Conservation (phyloP, 2,888 invertebrate species). For the Drosophila parthenogenetica region DNA sequence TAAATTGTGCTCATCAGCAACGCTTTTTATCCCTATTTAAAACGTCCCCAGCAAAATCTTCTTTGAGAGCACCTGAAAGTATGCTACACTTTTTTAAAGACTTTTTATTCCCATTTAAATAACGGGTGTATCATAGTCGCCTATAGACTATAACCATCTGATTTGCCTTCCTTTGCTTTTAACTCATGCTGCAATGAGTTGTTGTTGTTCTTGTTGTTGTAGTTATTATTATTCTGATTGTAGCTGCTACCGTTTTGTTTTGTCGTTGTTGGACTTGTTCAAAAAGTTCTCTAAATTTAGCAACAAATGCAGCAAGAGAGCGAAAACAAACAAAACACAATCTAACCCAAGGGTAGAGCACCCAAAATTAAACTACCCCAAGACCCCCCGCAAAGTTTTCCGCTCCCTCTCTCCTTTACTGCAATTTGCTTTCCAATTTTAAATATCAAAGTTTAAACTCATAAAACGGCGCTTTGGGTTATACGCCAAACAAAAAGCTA, state of each 20-base stretch:
- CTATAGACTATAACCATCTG: not conserved
- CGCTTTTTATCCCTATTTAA: too few relatives aligned
- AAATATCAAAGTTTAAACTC: conserved; percentile 71
- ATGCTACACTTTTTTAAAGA: too few relatives aligned
- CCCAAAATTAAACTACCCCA: conserved; percentile 35
- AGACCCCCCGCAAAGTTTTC: not conserved
- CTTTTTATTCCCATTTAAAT: too few relatives aligned
- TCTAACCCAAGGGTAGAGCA: conserved; percentile 24
- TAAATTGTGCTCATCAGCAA: too few relatives aligned
- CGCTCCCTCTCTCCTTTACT: not conserved
- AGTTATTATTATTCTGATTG: conserved; percentile 64
- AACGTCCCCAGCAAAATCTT: too few relatives aligned
- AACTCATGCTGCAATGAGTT: conserved; percentile 21
- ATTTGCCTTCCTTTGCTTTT: conserved; percentile 18
- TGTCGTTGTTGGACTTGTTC: conserved; percentile 49
- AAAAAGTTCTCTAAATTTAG: conserved; percentile 70
- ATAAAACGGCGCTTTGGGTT: conserved; percentile 52
- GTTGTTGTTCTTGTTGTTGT: conserved; percentile 30
- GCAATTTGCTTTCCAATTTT: conserved; percentile 26
- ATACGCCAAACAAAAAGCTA: conserved; percentile 6
- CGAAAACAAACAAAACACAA: conserved; percentile 34
- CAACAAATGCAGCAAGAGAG: conserved; percentile 42
- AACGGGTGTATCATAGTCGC: not conserved
- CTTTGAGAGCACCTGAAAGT: too few relatives aligned
- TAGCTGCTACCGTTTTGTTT: conserved; percentile 32